phyloP scores from a whole-genome alignment of 1,140 invertebrate species.

The Bombus waltoni region DNA sequence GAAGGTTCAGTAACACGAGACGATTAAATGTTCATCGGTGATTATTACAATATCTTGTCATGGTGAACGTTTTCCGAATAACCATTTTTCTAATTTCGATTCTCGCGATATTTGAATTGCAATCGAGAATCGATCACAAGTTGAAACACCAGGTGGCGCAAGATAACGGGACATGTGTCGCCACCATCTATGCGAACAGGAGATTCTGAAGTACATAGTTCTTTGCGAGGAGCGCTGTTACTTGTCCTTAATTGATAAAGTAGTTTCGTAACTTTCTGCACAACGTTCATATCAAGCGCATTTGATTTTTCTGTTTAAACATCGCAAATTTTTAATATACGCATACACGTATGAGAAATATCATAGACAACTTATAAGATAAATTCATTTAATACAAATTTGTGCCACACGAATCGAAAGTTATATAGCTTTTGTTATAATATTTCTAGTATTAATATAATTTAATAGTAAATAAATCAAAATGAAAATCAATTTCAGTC shows the following conservation, averaged over 20 bases:
- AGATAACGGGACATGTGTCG: constrained; percentile 3
- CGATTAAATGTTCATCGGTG: neutral
- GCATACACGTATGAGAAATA: no score
- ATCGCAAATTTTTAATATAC: neutral
- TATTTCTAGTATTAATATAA: neutral
- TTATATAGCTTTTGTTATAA: neutral
- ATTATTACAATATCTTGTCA: neutral
- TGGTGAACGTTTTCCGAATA: neutral
- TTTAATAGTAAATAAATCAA: neutral
- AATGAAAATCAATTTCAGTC: neutral
- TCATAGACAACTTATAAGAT: neutral
- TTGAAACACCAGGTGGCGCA: constrained; percentile 7
- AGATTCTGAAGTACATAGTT: neutral
- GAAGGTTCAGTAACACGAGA: neutral
- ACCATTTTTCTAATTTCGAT: neutral
- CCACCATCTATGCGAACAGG: constrained; percentile 16
- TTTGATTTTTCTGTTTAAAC: neutral
- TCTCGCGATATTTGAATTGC: neutral
- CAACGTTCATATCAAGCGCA: neutral
- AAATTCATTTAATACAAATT: neutral
- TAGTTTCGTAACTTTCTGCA: constrained; percentile 8
- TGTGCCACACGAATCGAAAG: neutral
- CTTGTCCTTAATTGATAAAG: constrained; percentile 40
- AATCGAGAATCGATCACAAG: neutral
- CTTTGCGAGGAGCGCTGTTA: constrained; percentile 7